phyloP scores from a whole-genome alignment of 2,888 invertebrate genomes.

The Ennomos fuscantarius region DNA sequence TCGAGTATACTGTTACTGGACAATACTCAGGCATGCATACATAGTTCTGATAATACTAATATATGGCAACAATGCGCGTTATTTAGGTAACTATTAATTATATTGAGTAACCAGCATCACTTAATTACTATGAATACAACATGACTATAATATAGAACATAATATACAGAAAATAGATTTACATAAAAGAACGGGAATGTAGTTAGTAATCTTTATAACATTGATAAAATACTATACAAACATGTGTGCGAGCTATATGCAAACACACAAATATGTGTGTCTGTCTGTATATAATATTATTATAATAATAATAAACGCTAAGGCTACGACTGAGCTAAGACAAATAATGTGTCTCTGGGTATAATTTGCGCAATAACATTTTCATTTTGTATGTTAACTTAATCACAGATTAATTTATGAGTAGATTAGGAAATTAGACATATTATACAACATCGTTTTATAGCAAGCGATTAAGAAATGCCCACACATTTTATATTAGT shows the following conservation, averaged over 20 bases:
- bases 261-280: constrained; percentile 2
- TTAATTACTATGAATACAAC: constrained; percentile 46
- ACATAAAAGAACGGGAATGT: constrained; percentile 69
- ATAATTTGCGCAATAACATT: too few relatives aligned
- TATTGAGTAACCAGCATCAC: constrained; percentile 44
- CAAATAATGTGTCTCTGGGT: background rate
- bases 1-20: background rate
- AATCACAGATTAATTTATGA: too few relatives aligned
- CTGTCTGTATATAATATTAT: constrained; percentile 6
- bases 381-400: too few relatives aligned
- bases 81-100: constrained; percentile 74
- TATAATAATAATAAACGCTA: constrained; percentile 21
- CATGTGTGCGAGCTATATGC: background rate
- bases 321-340: constrained; percentile 2
- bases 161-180: constrained; percentile 66
- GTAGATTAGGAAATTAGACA: too few relatives aligned
- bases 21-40: constrained; percentile 2
- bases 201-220: constrained; percentile 34
- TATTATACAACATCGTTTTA: too few relatives aligned
- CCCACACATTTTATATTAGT: too few relatives aligned
- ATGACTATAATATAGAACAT: constrained; percentile 48
- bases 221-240: constrained; percentile 28
- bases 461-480: too few relatives aligned
- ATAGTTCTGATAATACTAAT: constrained; percentile 52
- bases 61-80: constrained; percentile 78